phyloP scores from a whole-genome alignment of 2,888 invertebrate species.

The Drosophila robusta region DNA sequence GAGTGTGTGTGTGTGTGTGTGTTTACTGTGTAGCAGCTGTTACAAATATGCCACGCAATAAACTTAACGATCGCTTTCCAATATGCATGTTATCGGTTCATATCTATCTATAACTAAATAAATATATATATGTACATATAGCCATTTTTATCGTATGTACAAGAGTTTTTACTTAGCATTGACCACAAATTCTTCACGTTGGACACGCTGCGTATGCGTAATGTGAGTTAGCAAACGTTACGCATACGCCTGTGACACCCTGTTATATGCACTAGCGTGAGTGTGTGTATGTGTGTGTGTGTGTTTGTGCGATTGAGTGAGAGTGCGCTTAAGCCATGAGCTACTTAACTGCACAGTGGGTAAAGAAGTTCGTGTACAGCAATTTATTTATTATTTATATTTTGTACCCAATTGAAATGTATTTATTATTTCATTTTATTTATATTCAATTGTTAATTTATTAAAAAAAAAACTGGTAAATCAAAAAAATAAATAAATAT shows the following conservation, averaged over 20 bases:
- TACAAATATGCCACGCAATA: constrained; percentile 48
- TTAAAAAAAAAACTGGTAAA: no score
- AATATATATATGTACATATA: constrained; percentile 1
- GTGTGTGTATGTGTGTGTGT: constrained; percentile 1
- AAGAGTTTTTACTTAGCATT: constrained; percentile 22
- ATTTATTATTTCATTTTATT: neutral
- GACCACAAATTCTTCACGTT: neutral
- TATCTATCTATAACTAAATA: neutral
- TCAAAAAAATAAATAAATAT: no score
- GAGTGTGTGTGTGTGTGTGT: constrained; percentile 8
- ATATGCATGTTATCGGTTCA: constrained; percentile 27
- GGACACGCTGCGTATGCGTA: constrained; percentile 70
- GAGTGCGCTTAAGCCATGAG: constrained; percentile 1
- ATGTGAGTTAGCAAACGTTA: constrained; percentile 54
- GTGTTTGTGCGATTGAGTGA: constrained; percentile 1
- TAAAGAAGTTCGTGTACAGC: neutral
- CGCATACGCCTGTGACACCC: constrained; percentile 60
- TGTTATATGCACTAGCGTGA: constrained; percentile 1
- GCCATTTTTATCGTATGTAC: neutral
- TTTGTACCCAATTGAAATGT: no score
- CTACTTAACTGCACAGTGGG: neutral
- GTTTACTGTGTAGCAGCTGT: constrained; percentile 39
- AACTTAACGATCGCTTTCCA: constrained; percentile 47
- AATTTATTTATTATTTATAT: neutral
- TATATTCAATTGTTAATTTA: neutral